Evolutionary conservation across 2,113 vertebrate species (phyloP), one percentile per base, ranked within the genome.

Genomic region (Synodontis membranacea): DNA sequence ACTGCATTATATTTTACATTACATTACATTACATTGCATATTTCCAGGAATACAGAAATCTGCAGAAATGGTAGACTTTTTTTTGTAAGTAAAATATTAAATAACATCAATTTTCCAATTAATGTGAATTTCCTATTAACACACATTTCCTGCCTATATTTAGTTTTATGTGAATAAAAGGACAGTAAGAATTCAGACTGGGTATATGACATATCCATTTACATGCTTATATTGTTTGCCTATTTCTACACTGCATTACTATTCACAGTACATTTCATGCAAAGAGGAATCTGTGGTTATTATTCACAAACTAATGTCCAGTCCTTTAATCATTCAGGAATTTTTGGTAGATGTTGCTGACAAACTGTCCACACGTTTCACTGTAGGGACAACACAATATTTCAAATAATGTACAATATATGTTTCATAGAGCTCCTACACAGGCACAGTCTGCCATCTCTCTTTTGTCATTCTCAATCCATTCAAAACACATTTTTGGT

Each of bases 181-280:
- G 86, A 86, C 75, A 64, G 89, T 91, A 84, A 86, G 85, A 86
- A 88, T 86, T 87, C 84, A 89, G 64, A 28, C 72, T 86, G 44
- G 84, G 62, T 94, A 93, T 95, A 94, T 95, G 89, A 88, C 90
- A 91, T 93, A 92, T 85, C 89, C 87, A 75, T 89, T 86, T 81
- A 91, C 94, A 96, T 96, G 95, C 94, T 93, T 90, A 58, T 85
- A 90, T 82, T 87, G 62, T 84, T 87, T 87, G 88, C 74, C 89
- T 91, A 91, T 89, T 86, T 88, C 88, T 91, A 94, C 92, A 93
- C 92, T 80, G 80, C 44, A 89, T 89, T 84, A 79, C 86, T 85
- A 87, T 92, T 92, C 91, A 94, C 91, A 92, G 90, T 91, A 90
- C 84, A 90, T 89, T 91, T 93, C 94, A 95, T 95, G 94, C 94